Percentiles rank a stretch among this genome's conserved stretches.
Evolutionary conservation across 1,140 invertebrate genomes (phyloP).

Genomic region (Chironomus striatipennis): DNA sequence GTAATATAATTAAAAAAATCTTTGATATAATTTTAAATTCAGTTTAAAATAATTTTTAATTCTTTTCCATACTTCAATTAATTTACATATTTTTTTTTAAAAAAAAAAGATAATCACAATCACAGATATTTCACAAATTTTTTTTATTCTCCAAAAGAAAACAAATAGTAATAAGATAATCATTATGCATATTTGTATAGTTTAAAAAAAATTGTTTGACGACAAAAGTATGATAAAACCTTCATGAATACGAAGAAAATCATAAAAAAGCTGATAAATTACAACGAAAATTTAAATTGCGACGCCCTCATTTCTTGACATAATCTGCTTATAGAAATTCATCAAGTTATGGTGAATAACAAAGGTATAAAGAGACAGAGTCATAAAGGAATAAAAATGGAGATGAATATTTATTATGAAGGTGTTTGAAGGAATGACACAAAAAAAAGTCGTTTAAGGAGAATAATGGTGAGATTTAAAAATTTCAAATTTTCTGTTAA

Average conservation of each 20-base stretch:
- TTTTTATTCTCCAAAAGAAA: slow-evolving; percentile 22
- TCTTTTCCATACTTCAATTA: neutral
- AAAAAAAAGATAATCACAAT: slow-evolving; percentile 12
- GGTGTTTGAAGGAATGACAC: neutral
- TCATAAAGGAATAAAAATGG: neutral
- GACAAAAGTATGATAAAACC: neutral
- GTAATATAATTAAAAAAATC: no score
- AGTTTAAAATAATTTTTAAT: neutral
- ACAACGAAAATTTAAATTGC: neutral
- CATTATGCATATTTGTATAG: no score
- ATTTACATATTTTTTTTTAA: neutral
- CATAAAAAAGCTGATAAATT: slow-evolving; percentile 9
- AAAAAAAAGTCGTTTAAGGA: no score
- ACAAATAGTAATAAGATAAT: neutral
- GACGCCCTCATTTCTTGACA: slow-evolving; percentile 11
- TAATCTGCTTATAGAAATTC: slow-evolving; percentile 7
- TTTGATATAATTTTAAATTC: neutral
- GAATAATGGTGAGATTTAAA: no score
- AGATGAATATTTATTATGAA: neutral
- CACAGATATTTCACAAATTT: slow-evolving; percentile 20
- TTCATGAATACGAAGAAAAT: no score
- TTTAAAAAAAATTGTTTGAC: neutral
- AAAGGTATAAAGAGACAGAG: neutral
- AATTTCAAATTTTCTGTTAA: no score
- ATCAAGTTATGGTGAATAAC: neutral